A percentile compares a stretch with the other conserved stretches of the same genome.
phyloP scores from a whole-genome alignment of 1,140 invertebrate genomes.

The Zaprionus africanus region DNA sequence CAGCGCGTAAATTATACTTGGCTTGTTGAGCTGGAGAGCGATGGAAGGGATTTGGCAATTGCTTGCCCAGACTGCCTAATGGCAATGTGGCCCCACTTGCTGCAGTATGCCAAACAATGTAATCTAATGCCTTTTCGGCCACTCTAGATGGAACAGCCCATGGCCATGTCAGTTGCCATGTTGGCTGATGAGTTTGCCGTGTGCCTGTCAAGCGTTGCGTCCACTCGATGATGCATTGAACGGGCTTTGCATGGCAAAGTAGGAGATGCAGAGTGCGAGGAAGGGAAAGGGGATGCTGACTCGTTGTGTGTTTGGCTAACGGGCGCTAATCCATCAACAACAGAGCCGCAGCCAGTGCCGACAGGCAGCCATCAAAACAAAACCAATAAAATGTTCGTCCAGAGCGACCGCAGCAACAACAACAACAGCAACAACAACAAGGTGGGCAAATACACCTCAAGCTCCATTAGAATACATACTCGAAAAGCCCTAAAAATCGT shows the following conservation, averaged over 20 bases:
- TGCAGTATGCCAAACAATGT: slow-evolving; percentile 29
- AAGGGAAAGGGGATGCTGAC: neutral
- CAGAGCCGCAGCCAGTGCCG: slow-evolving; percentile 55
- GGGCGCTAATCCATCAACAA: slow-evolving; percentile 67
- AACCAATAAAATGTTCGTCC: slow-evolving; percentile 70
- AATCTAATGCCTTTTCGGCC: slow-evolving; percentile 32
- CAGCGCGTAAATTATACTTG: slow-evolving; percentile 15
- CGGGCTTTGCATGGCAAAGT: slow-evolving; percentile 3
- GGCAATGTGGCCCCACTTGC: neutral
- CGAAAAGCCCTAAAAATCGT: slow-evolving; percentile 66
- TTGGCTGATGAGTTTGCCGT: slow-evolving; percentile 14
- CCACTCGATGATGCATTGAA: slow-evolving; percentile 45
- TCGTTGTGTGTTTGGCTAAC: slow-evolving; percentile 53
- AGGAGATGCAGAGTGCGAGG: neutral
- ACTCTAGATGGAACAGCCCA: neutral
- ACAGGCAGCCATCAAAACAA: slow-evolving; percentile 54
- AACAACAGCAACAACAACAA: slow-evolving; percentile 1
- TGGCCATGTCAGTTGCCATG: slow-evolving; percentile 24
- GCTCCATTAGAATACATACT: slow-evolving; percentile 71
- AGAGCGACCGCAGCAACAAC: slow-evolving; percentile 27
- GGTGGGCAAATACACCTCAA: slow-evolving; percentile 15
- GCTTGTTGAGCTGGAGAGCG: slow-evolving; percentile 24
- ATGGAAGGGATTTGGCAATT: slow-evolving; percentile 21
- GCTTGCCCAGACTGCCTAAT: slow-evolving; percentile 22
- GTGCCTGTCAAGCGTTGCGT: slow-evolving; percentile 29